Conservation (phyloP, 1,140 invertebrate species). For the Heliconius eleuchia region DNA sequence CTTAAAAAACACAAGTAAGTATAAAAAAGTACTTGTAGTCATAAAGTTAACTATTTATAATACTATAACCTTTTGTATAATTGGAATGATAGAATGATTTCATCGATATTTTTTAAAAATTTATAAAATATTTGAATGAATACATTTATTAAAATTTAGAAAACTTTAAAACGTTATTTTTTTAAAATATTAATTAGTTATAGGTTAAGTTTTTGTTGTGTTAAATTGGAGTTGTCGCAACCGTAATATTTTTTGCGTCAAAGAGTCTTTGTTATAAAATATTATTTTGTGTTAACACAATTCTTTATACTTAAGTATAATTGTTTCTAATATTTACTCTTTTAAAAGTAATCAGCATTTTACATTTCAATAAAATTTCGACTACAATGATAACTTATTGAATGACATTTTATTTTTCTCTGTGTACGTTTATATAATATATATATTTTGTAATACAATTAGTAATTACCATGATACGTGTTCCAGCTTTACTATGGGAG, state of each 20-base stretch:
- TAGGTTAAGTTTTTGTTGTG: not conserved
- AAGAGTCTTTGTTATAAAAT: not conserved
- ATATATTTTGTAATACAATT: not conserved
- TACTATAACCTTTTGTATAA: conserved; percentile 58
- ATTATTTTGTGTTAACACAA: too few species aligned
- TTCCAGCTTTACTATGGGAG: conserved; percentile 73
- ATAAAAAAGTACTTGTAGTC: conserved; percentile 21
- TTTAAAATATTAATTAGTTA: not conserved
- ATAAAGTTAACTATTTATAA: conserved; percentile 38
- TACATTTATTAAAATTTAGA: not conserved
- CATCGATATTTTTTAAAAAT: conserved; percentile 43
- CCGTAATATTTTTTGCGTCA: not conserved
- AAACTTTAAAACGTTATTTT: not conserved
- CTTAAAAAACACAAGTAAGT: conserved; percentile 71
- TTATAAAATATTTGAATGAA: not conserved
- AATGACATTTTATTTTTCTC: conserved; percentile 1
- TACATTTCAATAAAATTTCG: not conserved
- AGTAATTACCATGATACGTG: not conserved
- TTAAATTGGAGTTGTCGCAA: not conserved
- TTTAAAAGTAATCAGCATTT: too few species aligned
- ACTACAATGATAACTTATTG: not conserved
- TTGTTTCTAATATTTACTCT: too few species aligned
- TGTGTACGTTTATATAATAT: conserved; percentile 11
- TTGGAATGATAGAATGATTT: conserved; percentile 67
- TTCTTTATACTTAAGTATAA: too few species aligned